Evolutionary conservation across 2,113 vertebrate species (phyloP).

Genomic region (Mus spicilegus): DNA sequence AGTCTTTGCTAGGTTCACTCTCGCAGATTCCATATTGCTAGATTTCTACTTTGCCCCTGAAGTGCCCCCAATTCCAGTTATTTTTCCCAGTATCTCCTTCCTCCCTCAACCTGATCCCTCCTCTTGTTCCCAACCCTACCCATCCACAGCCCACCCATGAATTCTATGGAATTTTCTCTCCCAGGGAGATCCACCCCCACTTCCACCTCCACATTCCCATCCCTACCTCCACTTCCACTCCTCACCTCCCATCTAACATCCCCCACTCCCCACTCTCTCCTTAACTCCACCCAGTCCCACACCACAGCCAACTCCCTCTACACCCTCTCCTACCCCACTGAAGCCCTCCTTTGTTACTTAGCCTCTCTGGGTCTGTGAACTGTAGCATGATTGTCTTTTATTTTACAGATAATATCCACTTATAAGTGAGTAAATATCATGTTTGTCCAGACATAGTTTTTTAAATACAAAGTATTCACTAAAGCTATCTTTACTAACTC

Average conservation of each 20-base stretch:
- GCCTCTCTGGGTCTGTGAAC: neutral
- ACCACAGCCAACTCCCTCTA: too few relatives aligned
- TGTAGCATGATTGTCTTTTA: neutral
- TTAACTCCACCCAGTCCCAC: too few relatives aligned
- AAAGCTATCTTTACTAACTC: neutral
- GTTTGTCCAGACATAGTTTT: neutral
- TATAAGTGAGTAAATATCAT: neutral
- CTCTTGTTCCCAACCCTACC: neutral
- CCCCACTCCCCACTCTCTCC: too few relatives aligned
- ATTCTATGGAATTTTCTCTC: neutral
- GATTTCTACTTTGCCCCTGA: neutral
- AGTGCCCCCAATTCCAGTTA: neutral
- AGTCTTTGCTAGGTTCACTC: neutral
- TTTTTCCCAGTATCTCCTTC: neutral
- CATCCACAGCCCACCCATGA: neutral
- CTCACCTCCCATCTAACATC: too few relatives aligned
- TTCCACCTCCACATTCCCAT: neutral
- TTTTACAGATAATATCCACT: neutral
- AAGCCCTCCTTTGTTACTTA: neutral
- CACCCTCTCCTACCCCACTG: too few relatives aligned
- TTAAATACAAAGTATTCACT: neutral
- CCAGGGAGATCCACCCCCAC: neutral
- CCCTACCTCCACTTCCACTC: too few relatives aligned
- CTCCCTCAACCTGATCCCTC: neutral
- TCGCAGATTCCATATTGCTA: neutral